phyloP scores from a whole-genome alignment of 2,113 vertebrate genomes.

The Seriola dumerili region DNA sequence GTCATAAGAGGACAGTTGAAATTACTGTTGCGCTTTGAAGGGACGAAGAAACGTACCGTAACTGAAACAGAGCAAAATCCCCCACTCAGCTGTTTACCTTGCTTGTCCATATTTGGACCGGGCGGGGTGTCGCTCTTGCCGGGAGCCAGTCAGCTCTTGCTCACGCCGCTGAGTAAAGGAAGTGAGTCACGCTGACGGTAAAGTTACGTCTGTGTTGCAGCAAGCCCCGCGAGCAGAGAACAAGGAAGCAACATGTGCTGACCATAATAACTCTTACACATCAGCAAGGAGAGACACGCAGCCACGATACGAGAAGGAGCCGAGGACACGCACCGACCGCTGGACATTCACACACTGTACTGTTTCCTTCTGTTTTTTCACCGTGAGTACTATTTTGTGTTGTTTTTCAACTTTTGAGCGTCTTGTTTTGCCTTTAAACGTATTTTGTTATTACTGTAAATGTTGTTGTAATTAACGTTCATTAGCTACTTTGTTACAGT shows the following conservation, averaged over 20 bases:
- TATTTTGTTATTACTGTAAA: not conserved
- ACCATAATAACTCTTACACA: conserved; percentile 60
- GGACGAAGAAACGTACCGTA: not conserved
- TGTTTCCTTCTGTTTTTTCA: not conserved
- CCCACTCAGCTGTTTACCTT: conserved; percentile 32
- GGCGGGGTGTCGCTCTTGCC: not conserved
- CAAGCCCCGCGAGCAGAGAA: conserved; percentile 55
- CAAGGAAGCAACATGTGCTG: conserved; percentile 81
- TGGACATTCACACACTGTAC: not conserved
- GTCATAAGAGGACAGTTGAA: not conserved
- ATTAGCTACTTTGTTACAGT: not conserved
- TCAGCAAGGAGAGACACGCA: conserved; percentile 3
- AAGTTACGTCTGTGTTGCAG: conserved; percentile 65
- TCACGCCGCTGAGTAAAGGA: conserved; percentile 67
- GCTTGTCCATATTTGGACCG: conserved; percentile 76
- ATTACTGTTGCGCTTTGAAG: not conserved
- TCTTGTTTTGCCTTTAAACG: not conserved
- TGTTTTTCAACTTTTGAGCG: too few species aligned
- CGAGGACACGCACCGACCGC: conserved; percentile 4
- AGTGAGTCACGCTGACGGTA: conserved; percentile 85
- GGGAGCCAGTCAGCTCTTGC: conserved; percentile 43
- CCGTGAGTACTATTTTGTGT: conserved; percentile 41
- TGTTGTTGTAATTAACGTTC: not conserved
- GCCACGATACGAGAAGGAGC: not conserved
- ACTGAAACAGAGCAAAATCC: not conserved